phyloP scores from a whole-genome alignment of 2,888 invertebrate species.

The Aporophyla lueneburgensis region DNA sequence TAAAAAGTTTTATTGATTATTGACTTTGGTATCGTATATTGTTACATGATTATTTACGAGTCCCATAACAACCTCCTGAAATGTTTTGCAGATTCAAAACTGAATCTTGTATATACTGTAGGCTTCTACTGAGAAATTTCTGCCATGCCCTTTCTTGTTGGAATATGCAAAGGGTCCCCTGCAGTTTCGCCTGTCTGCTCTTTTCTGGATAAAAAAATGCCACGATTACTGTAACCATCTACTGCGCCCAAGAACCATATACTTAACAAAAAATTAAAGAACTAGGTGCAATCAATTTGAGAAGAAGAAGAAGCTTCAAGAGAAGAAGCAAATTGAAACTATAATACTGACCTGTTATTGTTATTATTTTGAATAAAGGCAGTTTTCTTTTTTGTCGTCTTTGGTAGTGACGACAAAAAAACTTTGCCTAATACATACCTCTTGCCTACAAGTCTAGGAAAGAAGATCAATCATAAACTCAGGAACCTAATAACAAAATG shows the following conservation, averaged over 20 bases:
- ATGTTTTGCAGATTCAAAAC: background rate
- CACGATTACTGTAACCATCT: background rate
- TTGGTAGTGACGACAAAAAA: too few relatives aligned
- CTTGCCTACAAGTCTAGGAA: background rate
- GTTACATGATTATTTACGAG: too few relatives aligned
- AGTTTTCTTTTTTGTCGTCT: too few relatives aligned
- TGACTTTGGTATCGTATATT: too few relatives aligned
- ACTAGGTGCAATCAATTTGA: background rate
- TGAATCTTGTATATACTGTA: too few relatives aligned
- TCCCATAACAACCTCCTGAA: too few relatives aligned
- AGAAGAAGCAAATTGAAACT: background rate
- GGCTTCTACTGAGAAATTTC: background rate
- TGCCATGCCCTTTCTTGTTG: background rate
- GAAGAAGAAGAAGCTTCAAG: background rate
- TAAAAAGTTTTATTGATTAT: too few relatives aligned
- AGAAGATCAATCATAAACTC: constrained; percentile 36
- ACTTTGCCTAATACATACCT: background rate
- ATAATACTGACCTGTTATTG: background rate
- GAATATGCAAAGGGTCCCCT: too few relatives aligned
- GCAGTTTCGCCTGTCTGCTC: too few relatives aligned
- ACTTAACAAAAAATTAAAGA: background rate
- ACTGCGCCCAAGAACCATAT: background rate
- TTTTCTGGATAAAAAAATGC: background rate
- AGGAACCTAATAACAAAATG: constrained; percentile 23
- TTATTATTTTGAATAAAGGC: background rate